These are phyloP conservation scores for Chiridota heheva DNA, from an alignment of 35 echinoderm and acorn worm genomes.

Conservation along the genomic window DNA sequence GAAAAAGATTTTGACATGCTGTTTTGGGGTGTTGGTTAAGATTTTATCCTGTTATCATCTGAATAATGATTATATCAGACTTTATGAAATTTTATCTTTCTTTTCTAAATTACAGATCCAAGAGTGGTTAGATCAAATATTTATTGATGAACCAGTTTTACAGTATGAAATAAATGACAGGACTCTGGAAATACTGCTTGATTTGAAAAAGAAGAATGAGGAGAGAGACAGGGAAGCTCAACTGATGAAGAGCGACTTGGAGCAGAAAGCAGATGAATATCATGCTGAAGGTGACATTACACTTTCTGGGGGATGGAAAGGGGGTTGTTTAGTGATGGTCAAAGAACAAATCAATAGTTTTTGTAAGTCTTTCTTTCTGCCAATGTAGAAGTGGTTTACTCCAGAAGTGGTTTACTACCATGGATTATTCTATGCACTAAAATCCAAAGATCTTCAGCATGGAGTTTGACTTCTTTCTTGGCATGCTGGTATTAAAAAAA, in stretches of 20 bases:
- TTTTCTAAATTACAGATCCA: constrained; percentile 72
- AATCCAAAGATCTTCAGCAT: no score
- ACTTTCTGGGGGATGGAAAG: background rate
- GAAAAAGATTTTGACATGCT: no score
- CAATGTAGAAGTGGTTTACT: background rate
- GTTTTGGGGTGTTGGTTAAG: no score
- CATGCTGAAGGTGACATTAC: constrained; percentile 70
- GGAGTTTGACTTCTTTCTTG: no score
- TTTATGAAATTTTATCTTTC: no score
- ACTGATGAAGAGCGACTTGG: constrained; percentile 71
- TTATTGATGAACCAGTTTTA: constrained; percentile 58
- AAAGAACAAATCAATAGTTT: no score
- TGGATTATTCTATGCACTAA: background rate
- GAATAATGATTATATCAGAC: no score
- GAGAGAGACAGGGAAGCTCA: constrained; percentile 72
- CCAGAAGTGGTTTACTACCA: background rate
- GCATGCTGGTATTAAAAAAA: no score
- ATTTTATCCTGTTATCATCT: no score
- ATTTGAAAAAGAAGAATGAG: constrained; percentile 77
- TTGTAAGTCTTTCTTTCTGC: background rate
- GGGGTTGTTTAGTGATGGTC: background rate
- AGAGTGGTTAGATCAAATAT: constrained; percentile 81
- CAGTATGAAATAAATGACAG: constrained; percentile 97
- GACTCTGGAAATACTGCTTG: constrained; percentile 58
- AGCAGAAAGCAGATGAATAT: constrained; percentile 84